phyloP scores from a whole-genome alignment of 2,888 invertebrate species.

The Liposcelis brunnea region DNA sequence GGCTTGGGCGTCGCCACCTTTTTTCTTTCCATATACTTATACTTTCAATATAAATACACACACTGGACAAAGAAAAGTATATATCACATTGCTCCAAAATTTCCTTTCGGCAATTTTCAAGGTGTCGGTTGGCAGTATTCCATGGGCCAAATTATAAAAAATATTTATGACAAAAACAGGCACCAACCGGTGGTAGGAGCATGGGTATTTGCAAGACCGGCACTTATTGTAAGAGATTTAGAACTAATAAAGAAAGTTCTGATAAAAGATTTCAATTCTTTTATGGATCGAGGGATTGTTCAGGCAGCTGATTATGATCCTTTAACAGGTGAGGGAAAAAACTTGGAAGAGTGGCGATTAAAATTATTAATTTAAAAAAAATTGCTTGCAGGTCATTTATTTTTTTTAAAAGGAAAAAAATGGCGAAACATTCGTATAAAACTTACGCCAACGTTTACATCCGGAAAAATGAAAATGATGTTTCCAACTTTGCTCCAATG shows the following conservation, averaged over 20 bases:
- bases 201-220: neutral
- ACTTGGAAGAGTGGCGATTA: too few relatives aligned
- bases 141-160: neutral
- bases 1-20: too few relatives aligned
- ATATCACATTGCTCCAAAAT: neutral
- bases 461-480: slow-evolving; percentile 21
- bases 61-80: too few relatives aligned
- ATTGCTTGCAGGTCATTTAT: slow-evolving; percentile 22
- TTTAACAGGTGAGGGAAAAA: too few relatives aligned
- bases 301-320: too few relatives aligned
- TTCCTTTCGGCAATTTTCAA: neutral
- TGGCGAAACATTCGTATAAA: slow-evolving; percentile 22
- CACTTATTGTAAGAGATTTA: neutral
- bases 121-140: neutral
- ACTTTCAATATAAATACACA: too few relatives aligned
- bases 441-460: slow-evolving; percentile 21
- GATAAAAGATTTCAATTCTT: slow-evolving; percentile 3
- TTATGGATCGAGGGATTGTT: neutral
- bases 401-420: slow-evolving; percentile 16
- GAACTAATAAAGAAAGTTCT: neutral
- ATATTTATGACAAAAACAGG: neutral
- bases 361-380: too few relatives aligned
- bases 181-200: neutral
- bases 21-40: too few relatives aligned
- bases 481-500: slow-evolving; percentile 24